Evolutionary conservation across 1,140 invertebrate species (phyloP).

Genomic region (Brachionus rubens): DNA sequence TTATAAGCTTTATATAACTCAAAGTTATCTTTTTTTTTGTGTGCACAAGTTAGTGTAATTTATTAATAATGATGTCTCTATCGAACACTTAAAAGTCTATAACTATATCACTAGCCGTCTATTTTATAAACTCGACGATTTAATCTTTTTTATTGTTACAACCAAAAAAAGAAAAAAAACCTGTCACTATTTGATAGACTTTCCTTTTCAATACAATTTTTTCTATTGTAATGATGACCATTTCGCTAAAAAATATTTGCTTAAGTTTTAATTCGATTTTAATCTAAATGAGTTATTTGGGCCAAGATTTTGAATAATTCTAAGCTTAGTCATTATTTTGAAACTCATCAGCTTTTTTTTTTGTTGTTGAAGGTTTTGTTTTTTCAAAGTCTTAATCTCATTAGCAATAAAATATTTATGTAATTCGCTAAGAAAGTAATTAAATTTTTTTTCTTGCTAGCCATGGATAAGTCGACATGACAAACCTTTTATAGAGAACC

Average conservation of each 20-base stretch:
- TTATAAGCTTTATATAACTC: constrained; percentile 17
- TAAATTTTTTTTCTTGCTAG: too few species aligned
- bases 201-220: too few species aligned
- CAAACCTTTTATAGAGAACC: too few species aligned
- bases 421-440: neutral
- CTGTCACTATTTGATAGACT: too few species aligned
- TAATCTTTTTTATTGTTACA: too few species aligned
- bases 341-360: constrained; percentile 11
- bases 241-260: neutral
- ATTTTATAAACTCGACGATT: constrained; percentile 10
- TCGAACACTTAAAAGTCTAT: neutral
- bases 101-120: neutral
- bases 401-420: constrained; percentile 32
- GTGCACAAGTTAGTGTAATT: neutral
- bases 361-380: too few species aligned
- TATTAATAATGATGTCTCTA: constrained; percentile 21
- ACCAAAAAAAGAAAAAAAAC: too few species aligned
- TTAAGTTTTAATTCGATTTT: neutral
- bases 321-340: neutral
- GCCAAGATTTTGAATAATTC: constrained; percentile 3
- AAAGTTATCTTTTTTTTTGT: neutral
- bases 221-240: too few species aligned
- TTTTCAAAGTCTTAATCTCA: neutral
- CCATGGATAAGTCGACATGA: too few species aligned
- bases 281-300: constrained; percentile 10